These are phyloP conservation scores for Azemiops feae DNA, from an alignment of 2,113 vertebrate genomes.

Conservation along the genomic window DNA sequence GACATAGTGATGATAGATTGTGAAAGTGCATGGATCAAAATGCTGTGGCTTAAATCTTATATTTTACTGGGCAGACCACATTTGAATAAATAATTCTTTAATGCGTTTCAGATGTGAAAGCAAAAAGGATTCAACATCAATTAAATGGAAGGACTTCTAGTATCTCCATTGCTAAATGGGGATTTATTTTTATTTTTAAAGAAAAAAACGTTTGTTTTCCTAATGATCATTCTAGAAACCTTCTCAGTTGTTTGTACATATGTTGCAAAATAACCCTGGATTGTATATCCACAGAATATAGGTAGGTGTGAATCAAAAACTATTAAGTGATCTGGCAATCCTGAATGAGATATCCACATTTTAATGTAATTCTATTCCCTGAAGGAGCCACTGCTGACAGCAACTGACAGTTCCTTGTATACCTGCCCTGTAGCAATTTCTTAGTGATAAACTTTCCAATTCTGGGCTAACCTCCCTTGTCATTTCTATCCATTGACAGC, in stretches of 20 bases:
- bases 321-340: not conserved
- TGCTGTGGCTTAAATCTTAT: conserved; percentile 12
- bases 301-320: not conserved
- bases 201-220: not conserved
- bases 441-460: not conserved
- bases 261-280: not conserved
- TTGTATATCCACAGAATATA: not conserved
- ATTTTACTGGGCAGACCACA: conserved; percentile 12
- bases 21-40: conserved; percentile 20
- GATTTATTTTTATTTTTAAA: not conserved
- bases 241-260: not conserved
- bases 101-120: conserved; percentile 25
- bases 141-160: not conserved
- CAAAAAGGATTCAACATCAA: not conserved
- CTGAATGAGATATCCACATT: not conserved
- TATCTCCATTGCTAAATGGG: not conserved
- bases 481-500: not conserved
- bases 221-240: not conserved
- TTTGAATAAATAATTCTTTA: conserved; percentile 30
- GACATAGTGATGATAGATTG: conserved; percentile 19
- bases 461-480: not conserved
- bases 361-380: not conserved
- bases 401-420: not conserved
- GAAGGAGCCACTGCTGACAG: not conserved
- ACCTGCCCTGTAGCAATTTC: not conserved